Conservation (phyloP, 1,140 invertebrate species). For the Lutraria rhynchaena region DNA sequence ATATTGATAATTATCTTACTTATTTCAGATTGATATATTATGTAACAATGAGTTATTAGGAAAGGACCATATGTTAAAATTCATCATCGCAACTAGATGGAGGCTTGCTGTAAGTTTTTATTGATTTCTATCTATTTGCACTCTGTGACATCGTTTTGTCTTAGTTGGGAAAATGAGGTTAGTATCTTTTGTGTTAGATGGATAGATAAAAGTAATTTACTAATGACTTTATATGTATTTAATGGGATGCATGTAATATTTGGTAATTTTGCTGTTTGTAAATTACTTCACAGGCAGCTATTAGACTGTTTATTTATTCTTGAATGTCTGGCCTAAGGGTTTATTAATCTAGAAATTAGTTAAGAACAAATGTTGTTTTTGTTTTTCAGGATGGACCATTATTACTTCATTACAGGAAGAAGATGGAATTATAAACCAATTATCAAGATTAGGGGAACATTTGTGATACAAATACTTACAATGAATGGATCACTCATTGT, state of each 20-base stretch:
- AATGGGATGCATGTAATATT: neutral
- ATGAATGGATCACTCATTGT: too few species aligned
- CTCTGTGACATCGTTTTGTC: neutral
- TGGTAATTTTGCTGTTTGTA: neutral
- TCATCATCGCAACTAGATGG: constrained; percentile 99
- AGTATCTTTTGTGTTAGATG: neutral
- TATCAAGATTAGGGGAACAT: too few species aligned
- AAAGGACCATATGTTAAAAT: constrained; percentile 99
- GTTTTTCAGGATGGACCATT: constrained; percentile 76
- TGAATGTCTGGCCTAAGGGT: too few species aligned
- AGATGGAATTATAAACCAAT: constrained; percentile 68
- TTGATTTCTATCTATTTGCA: neutral
- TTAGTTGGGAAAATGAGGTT: neutral
- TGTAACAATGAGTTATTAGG: constrained; percentile 99
- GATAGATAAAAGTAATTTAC: neutral
- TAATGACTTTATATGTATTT: neutral
- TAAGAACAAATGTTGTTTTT: constrained; percentile 1
- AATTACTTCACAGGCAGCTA: neutral
- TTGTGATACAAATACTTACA: too few species aligned
- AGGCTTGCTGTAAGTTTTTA: constrained; percentile 88
- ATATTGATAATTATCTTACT: neutral
- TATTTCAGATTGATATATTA: constrained; percentile 92
- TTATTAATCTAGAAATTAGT: neutral
- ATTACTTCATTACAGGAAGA: constrained; percentile 77
- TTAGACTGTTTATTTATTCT: neutral